Evolutionary conservation across 1,140 invertebrate genomes (phyloP), one percentile per base, ranked within the genome.

Genomic region (Mercenaria mercenaria): DNA sequence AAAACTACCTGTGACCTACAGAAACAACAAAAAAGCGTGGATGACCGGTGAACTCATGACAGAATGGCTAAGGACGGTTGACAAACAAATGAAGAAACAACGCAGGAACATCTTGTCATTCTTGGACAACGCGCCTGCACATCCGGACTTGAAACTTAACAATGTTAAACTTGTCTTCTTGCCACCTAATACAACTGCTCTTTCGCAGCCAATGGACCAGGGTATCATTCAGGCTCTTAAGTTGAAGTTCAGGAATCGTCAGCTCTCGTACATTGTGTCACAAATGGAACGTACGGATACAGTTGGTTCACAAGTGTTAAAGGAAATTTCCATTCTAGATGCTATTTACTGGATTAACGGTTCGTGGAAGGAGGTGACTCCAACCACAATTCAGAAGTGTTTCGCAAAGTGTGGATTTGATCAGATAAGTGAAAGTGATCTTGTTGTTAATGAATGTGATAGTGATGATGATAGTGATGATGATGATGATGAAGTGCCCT

Each of bases 101-200:
- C 61, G 83, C 0, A 37, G 92, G 47, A 69, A 91, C 20, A 74
- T 93, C 34, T 41, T 93, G 0, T 80, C 92, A 3, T 93, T 92
- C 61, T n/a, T 91, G 0, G 91, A 92, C 37, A 91, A 92, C 72
- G 90, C 90, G 29, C 77, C 84, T 64, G 76, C 72, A 29, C 92
- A 93, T 77, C 80, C 91, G 4, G 20, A 91, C 10, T 18, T 84
- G 34, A n/a, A 11, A 32, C 32, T 69, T 6, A 23, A 69, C 64
- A 69, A 69, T 81, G 77, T 88, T 11, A 88, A 29, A 29, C 13
- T 88, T 0, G 67, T 23, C 50, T 81, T 81, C 26, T 34, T 81
- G 15, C 86, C 86, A 32, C 26, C 26, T 11, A 79, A 52, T 18
- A 29, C 23, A 8, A 50, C 50, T 8, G 20, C 43, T 52, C 2